phyloP scores from a whole-genome alignment of 2,888 invertebrate genomes.

The Patella pellucida region DNA sequence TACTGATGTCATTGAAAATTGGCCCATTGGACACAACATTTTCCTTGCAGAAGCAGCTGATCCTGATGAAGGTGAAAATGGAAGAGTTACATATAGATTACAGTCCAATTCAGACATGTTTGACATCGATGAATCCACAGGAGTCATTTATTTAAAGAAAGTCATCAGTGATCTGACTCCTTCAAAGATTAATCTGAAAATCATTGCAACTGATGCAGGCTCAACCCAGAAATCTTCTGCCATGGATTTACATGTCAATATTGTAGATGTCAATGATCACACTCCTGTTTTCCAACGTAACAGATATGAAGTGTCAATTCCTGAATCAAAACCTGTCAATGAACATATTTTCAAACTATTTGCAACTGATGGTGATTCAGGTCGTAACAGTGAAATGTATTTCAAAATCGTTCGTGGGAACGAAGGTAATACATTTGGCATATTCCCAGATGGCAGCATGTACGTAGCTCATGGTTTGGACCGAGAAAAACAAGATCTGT shows the following conservation, averaged over 20 bases:
- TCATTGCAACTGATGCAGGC: conserved; percentile 61
- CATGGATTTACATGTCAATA: conserved; percentile 63
- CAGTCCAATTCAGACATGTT: conserved; percentile 80
- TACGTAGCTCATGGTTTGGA: conserved; percentile 90
- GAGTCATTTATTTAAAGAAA: conserved; percentile 88
- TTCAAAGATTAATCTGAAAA: conserved; percentile 39
- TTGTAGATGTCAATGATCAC: conserved; percentile 95
- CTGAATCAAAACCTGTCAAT: conserved; percentile 92
- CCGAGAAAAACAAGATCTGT: conserved; percentile 91
- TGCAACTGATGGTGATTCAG: conserved; percentile 62
- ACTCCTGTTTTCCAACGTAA: conserved; percentile 93
- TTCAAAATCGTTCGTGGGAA: conserved; percentile 87
- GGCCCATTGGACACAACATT: conserved; percentile 93
- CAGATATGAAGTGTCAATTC: conserved; percentile 90
- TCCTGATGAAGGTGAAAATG: conserved; percentile 89
- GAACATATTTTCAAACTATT: conserved; percentile 74
- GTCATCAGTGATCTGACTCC: conserved; percentile 72
- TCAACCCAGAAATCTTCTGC: conserved; percentile 45
- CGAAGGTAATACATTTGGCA: conserved; percentile 86
- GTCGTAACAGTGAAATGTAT: conserved; percentile 56
- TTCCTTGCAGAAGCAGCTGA: conserved; percentile 89
- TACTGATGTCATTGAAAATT: conserved; percentile 86
- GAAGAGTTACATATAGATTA: conserved; percentile 85
- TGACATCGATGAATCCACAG: conserved; percentile 86
- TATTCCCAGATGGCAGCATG: conserved; percentile 94